These are phyloP conservation scores for Coptotermes formosanus DNA, from an alignment of 1,140 invertebrate species.

Conservation along the genomic window DNA sequence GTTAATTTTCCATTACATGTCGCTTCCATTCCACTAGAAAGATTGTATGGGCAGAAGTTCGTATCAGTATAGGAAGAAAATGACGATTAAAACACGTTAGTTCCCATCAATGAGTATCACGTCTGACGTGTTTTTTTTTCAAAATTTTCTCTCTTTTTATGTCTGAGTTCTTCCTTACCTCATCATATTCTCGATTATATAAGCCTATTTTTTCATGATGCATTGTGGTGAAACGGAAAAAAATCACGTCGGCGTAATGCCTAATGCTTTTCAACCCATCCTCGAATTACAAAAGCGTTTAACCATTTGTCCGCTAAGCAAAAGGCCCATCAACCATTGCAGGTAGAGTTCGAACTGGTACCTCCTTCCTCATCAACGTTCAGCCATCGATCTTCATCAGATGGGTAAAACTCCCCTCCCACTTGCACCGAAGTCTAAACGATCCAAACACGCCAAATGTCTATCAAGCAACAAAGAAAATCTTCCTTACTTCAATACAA, in stretches of 20 bases:
- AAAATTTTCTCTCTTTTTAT: not conserved
- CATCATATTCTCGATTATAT: not conserved
- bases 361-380: conserved; percentile 4
- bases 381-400: not conserved
- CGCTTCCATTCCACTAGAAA: too few species aligned
- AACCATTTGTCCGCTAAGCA: not conserved
- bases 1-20: too few species aligned
- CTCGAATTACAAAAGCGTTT: not conserved
- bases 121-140: too few species aligned
- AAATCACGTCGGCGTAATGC: not conserved
- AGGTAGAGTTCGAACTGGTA: conserved; percentile 15
- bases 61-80: too few species aligned
- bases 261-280: not conserved
- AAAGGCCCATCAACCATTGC: not conserved
- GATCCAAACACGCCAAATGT: conserved; percentile 7
- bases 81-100: too few species aligned
- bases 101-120: too few species aligned
- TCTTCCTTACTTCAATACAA: not conserved
- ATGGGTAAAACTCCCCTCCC: not conserved
- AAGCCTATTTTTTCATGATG: not conserved
- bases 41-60: too few species aligned
- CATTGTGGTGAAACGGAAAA: not conserved
- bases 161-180: not conserved
- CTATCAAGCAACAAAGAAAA: not conserved
- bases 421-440: not conserved